Base-by-base conservation (phyloP, 2,888 invertebrate species). In the Anorthoa munda region DNA sequence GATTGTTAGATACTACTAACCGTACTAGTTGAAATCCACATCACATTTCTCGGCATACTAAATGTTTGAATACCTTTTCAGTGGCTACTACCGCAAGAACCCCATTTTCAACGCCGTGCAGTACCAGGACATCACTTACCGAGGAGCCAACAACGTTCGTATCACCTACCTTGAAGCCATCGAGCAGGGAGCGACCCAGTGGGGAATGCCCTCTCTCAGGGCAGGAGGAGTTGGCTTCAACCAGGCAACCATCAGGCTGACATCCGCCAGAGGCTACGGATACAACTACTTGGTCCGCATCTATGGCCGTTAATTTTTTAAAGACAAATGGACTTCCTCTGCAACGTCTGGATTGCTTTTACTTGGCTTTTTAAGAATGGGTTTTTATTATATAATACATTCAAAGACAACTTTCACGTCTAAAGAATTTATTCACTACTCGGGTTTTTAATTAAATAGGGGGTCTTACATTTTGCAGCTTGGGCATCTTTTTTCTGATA, bases 201-300 rank as follows among this genome's bases (percentile, higher is more conserved):
- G 86, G 69, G 94, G 91, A 0, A 78, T 77, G 0, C 91, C 92
- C 0, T 91, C 89, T 81, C 79, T 95, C 13, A 51, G 90, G 0
- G 81, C 23, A 0, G 93, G 92, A 5, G 95, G 95, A 0, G 50
- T 94, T 0, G 90, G 91, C 0, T 76, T 82, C 48, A 92, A 86
- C 72, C 92, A 92, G 18, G 93, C 90, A 0, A 93, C 93, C 0
- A 74, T 95, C 2, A 85, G 95, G n/a, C 87, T 93, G 5, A 91
- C 93, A 21, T 89, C 94, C 0, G 87, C 89, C 0, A 87, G 89
- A 4, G 93, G 94, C 0, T 92, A 88, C 26, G 95, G 95, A 0
- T 95, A 91, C 67, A 90, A 95, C 75, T 95, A 94, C 74, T 77
- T 87, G 0, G 77, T 95, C 4, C 93, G 93, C 11, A 86, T 95